Percentiles rank a stretch among this genome's conserved stretches.
These are phyloP conservation scores for Glyptemys insculpta DNA, from an alignment of 2,797 vertebrate species.

Conservation along the genomic window DNA sequence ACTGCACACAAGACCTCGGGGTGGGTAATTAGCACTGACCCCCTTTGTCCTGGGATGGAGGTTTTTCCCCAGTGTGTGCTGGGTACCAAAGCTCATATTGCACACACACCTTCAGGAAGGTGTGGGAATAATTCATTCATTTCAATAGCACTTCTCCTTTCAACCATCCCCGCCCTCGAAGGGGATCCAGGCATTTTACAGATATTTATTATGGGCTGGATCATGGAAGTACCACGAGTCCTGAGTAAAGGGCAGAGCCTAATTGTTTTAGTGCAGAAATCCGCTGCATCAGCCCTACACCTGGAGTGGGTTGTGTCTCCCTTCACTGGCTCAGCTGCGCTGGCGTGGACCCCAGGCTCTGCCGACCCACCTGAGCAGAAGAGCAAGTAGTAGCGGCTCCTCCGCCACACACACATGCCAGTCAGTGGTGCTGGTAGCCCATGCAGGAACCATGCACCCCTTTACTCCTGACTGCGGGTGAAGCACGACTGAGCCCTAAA, in stretches of 20 bases:
- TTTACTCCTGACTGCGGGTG: not conserved
- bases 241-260: not conserved
- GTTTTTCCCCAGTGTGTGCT: not conserved
- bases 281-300: not conserved
- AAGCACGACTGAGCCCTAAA: not conserved
- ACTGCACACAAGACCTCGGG: not conserved
- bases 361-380: not conserved
- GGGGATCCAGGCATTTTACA: not conserved
- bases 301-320: not conserved
- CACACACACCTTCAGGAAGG: not conserved
- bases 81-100: not conserved
- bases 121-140: not conserved
- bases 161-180: not conserved
- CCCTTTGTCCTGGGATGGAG: accelerated
- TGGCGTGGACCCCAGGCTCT: not conserved
- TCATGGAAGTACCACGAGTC: not conserved
- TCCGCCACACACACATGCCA: not conserved
- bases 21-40: not conserved
- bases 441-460: not conserved
- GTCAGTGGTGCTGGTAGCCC: not conserved
- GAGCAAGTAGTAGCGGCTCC: accelerated
- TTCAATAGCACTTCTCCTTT: not conserved
- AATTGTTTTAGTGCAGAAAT: not conserved
- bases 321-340: not conserved
- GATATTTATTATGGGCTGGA: not conserved